Percentiles rank a stretch among this genome's conserved stretches.
phyloP scores from a whole-genome alignment of 2,797 vertebrate species.

The Sarcophilus harrisii region DNA sequence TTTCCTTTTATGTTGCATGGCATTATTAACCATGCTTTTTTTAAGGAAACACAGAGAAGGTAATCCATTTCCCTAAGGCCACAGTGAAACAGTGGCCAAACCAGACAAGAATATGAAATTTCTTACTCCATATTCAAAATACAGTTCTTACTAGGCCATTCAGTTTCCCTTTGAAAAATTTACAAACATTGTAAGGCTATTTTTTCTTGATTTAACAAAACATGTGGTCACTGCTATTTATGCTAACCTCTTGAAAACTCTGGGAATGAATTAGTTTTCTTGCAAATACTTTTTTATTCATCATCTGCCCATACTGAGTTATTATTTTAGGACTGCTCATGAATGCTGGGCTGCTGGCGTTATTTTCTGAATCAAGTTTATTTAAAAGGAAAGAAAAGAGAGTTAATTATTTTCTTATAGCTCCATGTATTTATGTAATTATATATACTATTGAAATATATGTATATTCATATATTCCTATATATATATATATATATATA shows the following conservation, averaged over 20 bases:
- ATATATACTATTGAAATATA: background rate
- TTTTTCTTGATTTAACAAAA: constrained; percentile 65
- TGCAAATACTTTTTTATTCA: constrained; percentile 47
- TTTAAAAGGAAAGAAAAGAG: background rate
- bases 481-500: background rate
- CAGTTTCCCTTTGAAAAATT: constrained; percentile 66
- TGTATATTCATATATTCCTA: background rate
- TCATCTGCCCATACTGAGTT: constrained; percentile 31
- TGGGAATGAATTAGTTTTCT: constrained; percentile 64
- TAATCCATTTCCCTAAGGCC: constrained; percentile 42
- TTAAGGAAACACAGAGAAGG: constrained; percentile 46
- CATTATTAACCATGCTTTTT: background rate
- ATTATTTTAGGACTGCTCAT: constrained; percentile 33
- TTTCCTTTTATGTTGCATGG: constrained; percentile 23
- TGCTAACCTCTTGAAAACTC: constrained; percentile 50
- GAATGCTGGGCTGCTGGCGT: background rate
- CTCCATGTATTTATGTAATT: background rate
- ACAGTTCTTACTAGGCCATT: constrained; percentile 38
- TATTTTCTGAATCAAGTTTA: background rate
- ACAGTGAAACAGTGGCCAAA: constrained; percentile 46
- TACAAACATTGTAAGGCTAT: constrained; percentile 16
- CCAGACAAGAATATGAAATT: constrained; percentile 32
- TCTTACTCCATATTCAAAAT: constrained; percentile 16
- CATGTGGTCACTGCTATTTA: constrained; percentile 53
- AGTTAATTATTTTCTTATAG: background rate